A percentile compares a stretch with the other conserved stretches of the same genome.
These are phyloP conservation scores for Diabrotica balteata DNA, from an alignment of 2,888 invertebrate genomes.

Conservation along the genomic window DNA sequence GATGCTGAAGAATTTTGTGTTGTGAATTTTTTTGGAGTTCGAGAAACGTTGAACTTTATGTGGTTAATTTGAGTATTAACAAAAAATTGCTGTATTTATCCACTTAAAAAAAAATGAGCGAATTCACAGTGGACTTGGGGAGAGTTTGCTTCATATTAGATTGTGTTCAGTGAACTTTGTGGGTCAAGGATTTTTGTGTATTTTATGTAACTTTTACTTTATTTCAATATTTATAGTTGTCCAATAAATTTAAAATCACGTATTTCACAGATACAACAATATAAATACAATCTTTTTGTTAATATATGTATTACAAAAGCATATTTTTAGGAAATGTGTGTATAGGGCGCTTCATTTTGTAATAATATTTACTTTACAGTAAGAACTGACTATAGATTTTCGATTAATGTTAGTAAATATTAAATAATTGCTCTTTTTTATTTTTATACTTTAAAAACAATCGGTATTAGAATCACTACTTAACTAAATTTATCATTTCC, in stretches of 20 bases:
- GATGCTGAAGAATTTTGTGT: no score
- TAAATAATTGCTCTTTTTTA: no score
- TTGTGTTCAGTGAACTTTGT: conserved; percentile 14
- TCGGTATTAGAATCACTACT: no score
- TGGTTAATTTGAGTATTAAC: conserved; percentile 8
- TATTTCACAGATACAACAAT: background rate
- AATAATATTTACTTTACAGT: no score
- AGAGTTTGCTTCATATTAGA: conserved; percentile 11
- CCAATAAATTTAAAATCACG: conserved; percentile 1
- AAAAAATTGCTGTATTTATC: conserved; percentile 10
- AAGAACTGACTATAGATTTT: no score
- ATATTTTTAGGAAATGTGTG: no score
- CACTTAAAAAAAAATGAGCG: conserved; percentile 14
- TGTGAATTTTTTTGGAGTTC: no score
- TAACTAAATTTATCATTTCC: no score
- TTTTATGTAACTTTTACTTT: conserved; percentile 9
- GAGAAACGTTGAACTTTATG: background rate
- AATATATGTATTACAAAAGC: no score
- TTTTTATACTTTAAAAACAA: no score
- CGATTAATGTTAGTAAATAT: no score
- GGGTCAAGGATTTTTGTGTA: conserved; percentile 16
- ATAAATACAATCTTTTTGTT: background rate
- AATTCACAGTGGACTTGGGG: conserved; percentile 9
- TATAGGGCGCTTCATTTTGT: no score
- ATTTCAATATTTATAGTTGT: background rate